Base-by-base conservation (phyloP, 2,797 vertebrate species). In the Periparus ater region DNA sequence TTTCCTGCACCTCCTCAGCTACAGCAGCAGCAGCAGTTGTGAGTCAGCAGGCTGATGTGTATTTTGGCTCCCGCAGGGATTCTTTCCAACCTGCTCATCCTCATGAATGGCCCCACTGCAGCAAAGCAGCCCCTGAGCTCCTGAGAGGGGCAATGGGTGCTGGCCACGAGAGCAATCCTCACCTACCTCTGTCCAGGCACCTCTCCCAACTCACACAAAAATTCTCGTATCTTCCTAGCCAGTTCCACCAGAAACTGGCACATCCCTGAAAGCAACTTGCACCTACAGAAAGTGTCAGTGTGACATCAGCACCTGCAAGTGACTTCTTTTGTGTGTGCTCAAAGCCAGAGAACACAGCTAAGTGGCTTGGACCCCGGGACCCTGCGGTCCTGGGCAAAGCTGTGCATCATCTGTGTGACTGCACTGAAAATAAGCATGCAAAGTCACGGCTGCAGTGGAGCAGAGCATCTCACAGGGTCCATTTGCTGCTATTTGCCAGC, bases 81-180 rank as follows among this genome's bases (percentile, higher is more conserved):
- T 62, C 55, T 10, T 58, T 62, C 79, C 50, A n/a, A 32, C 12
- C 42, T 63, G 29, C 77, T 61, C 42, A 25, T 7, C 22, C 66
- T 45, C 0, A 0, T n/a, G 73, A 77, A 73, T 0, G 2, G 47
- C 14, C 11, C 54, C 2, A n/a, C 16, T 18, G 34, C 51, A 66
- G 36, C 23, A n/a, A 36, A 68, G 73, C n/a, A 38, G 10, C 9
- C 1, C 2, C 80, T 42, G 72, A 68, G 65, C 45, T 47, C 23
- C 53, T 75, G 36, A 2, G 1, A 42, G 26, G 25, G 38, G 51
- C 21, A 40, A 6, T 0, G 11, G 10, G 32, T 40, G 45, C 32
- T 72, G 73, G 32, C 36, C 26, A 25, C 0, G 3, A 62, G 13
- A 29, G 18, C 29, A 68, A 62, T n/a, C 67, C 47, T 66, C 7